phyloP scores from a whole-genome alignment of 2,113 vertebrate species.

The Notothenia rossii region DNA sequence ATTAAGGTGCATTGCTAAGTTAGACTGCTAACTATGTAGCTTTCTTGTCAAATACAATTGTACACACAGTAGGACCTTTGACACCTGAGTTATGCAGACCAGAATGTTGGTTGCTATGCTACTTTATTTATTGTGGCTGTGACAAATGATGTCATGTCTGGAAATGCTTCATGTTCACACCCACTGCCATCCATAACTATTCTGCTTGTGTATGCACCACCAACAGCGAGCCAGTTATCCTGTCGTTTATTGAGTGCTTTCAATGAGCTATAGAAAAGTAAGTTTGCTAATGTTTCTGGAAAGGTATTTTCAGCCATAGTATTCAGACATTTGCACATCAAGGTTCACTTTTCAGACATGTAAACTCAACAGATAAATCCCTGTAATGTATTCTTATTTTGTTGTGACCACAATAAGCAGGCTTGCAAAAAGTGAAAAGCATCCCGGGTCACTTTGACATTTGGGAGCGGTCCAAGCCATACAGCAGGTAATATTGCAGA shows the following conservation, averaged over 20 bases:
- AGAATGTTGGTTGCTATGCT: background rate
- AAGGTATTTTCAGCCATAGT: background rate
- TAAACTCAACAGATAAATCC: too few species aligned
- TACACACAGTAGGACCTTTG: background rate
- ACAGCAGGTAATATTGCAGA: conserved; percentile 46
- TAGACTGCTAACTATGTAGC: background rate
- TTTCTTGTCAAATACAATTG: background rate
- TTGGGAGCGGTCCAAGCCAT: conserved; percentile 36
- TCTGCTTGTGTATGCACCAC: too few species aligned
- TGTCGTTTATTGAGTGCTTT: background rate
- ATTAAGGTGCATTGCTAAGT: background rate
- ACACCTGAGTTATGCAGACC: background rate
- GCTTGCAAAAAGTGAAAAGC: conserved; percentile 30
- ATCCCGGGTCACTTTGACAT: conserved; percentile 51
- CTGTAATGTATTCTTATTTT: background rate
- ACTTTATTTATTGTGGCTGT: background rate
- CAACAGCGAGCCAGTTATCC: background rate
- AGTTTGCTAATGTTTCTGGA: background rate
- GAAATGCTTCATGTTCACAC: background rate
- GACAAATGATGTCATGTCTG: background rate
- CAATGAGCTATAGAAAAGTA: background rate
- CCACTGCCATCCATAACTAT: too few species aligned
- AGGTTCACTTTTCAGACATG: background rate
- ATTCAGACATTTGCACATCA: background rate
- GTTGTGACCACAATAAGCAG: background rate